Evolutionary conservation across 2,888 invertebrate genomes (phyloP), one percentile per base, ranked within the genome.

Genomic region (Myopa testacea): DNA sequence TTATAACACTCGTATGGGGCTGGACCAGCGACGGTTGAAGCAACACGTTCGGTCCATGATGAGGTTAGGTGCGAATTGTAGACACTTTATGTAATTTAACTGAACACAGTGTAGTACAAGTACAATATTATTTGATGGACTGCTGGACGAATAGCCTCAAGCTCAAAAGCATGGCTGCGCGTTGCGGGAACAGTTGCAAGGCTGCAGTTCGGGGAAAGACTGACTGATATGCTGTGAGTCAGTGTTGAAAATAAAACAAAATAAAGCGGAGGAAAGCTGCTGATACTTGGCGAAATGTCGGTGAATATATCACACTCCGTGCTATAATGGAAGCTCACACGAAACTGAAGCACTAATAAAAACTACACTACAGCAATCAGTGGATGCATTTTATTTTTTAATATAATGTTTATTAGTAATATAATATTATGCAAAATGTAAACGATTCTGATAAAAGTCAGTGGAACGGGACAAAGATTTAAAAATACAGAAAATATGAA

Each of bases 1-100:
- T n/a, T n/a, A n/a, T n/a, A n/a, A n/a, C n/a, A n/a, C n/a, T n/a
- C n/a, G 55, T 40, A 55, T 58, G 50, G 76, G 72, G 67, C 71
- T 80, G 74, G 79, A 80, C 79, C 79, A 78, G 58, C 77, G 77
- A 14, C 78, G 63, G 37, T 52, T 70, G 52, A 34, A 16, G 19
- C 38, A 45, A 45, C 45, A 26, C 34, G 73, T 45, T 5, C 14
- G 40, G 52, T 68, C 68, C 75, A 67, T 68, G 8, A 37, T 62
- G 19, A 19, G 62, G 26, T 26, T 26, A 26, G 26, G 26, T 62
- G 62, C n/a, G 45, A 55, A 14, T 55, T 62, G 14, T 10, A 19
- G n/a, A 38, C n/a, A 60, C 38, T 72, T 72, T 58, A 55, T 55
- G 3, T 67, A 52, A 55, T 3, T 58, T 50, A 50, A 19, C 37